phyloP scores from a whole-genome alignment of 2,888 invertebrate species.

The Brachylomia viminalis region DNA sequence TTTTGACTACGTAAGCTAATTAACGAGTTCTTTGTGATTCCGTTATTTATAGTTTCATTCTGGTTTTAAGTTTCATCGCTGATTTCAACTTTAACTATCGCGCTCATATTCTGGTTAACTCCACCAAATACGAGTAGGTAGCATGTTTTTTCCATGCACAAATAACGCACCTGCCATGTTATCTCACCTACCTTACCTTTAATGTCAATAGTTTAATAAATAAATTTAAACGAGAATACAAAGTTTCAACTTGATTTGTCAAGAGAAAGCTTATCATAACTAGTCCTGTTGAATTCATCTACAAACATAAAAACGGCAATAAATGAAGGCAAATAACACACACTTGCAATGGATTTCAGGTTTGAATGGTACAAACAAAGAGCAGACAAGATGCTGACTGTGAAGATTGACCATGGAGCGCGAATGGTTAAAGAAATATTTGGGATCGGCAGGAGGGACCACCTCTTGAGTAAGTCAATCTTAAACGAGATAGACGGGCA shows the following conservation, averaged over 20 bases:
- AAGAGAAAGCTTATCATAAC: not conserved
- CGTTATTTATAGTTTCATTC: not conserved
- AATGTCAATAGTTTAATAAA: too few relatives aligned
- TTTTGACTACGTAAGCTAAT: conserved; percentile 79
- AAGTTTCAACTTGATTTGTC: not conserved
- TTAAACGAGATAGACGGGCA: not conserved
- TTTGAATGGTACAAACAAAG: conserved; percentile 92
- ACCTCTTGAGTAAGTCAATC: conserved; percentile 91
- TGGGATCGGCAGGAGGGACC: conserved; percentile 92
- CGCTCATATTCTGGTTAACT: not conserved
- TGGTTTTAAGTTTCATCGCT: not conserved
- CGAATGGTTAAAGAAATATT: conserved; percentile 91
- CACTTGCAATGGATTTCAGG: conserved; percentile 72
- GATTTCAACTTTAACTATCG: not conserved
- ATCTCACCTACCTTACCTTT: not conserved
- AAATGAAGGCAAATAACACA: not conserved
- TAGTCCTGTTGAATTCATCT: not conserved
- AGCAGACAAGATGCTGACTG: conserved; percentile 90
- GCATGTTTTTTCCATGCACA: not conserved
- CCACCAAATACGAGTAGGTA: not conserved
- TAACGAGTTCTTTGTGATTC: not conserved
- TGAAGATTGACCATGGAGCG: conserved; percentile 88
- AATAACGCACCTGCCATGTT: not conserved
- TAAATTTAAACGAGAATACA: not conserved
- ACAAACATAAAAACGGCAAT: not conserved